These are phyloP conservation scores for Lophura nycthemera DNA, from an alignment of 2,113 vertebrate genomes.

Conservation along the genomic window DNA sequence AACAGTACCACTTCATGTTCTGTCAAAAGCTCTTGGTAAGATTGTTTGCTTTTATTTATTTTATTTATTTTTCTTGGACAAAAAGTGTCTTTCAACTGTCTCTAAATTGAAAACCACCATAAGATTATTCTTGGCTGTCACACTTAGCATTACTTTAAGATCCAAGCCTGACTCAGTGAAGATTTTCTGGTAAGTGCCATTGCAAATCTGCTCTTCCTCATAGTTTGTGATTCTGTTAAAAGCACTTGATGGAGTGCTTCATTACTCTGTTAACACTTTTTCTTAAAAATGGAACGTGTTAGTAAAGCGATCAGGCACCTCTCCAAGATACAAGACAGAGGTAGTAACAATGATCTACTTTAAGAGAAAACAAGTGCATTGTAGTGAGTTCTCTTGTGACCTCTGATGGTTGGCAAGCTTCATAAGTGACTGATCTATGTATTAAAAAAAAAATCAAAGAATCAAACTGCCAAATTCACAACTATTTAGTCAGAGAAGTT, in stretches of 20 bases:
- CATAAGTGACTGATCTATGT: background rate
- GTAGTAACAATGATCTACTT: background rate
- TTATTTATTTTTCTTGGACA: background rate
- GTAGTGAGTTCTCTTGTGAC: background rate
- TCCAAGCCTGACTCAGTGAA: background rate
- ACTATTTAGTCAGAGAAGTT: constrained; percentile 23
- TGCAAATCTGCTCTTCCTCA: background rate
- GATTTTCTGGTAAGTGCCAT: background rate
- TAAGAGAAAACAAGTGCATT: background rate
- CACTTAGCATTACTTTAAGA: background rate
- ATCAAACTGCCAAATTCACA: background rate
- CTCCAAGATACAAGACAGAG: background rate
- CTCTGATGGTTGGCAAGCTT: background rate
- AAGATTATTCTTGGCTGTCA: background rate
- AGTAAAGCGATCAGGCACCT: background rate
- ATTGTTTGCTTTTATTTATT: background rate
- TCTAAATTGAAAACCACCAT: background rate
- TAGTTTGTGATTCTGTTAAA: background rate
- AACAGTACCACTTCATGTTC: background rate
- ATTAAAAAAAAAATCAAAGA: background rate
- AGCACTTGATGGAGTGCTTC: background rate
- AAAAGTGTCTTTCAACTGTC: background rate
- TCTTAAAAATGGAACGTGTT: background rate
- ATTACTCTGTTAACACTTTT: background rate
- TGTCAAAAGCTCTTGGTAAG: background rate